Evolutionary conservation across 64 coral and sea anemone genomes (phyloP).

Genomic region (Hydrozoanthus tunicans): DNA sequence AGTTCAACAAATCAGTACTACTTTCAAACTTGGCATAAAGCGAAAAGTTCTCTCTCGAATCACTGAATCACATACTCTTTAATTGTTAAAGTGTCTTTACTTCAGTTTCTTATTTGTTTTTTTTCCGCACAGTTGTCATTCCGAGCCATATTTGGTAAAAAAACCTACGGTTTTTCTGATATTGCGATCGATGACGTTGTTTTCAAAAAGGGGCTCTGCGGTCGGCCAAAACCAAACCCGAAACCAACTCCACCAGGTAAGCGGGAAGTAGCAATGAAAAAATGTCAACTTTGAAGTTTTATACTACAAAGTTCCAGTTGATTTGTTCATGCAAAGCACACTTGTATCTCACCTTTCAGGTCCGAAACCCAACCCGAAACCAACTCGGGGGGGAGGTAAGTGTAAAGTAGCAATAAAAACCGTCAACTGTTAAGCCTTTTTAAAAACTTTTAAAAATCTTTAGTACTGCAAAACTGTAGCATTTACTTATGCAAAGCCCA

Average conservation of each 20-base stretch:
- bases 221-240: slow-evolving; percentile 9
- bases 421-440: too few species aligned
- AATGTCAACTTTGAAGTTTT: not conserved
- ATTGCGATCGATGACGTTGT: slow-evolving; percentile 46
- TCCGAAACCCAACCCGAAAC: too few species aligned
- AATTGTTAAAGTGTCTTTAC: too few species aligned
- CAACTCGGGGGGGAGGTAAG: too few species aligned
- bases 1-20: too few species aligned
- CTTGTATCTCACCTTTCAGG: not conserved
- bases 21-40: not conserved
- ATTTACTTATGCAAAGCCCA: too few species aligned
- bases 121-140: slow-evolving; percentile 17
- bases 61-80: not conserved
- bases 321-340: not conserved
- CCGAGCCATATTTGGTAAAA: slow-evolving; percentile 44
- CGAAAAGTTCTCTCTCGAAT: not conserved
- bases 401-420: too few species aligned
- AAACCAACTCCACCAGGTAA: slow-evolving; percentile 1
- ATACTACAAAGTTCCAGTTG: not conserved
- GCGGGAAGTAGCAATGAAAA: not conserved
- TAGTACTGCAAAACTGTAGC: too few species aligned
- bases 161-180: slow-evolving; percentile 6
- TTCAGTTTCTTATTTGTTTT: too few species aligned
- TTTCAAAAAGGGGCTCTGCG: slow-evolving; percentile 40
- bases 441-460: too few species aligned